Conservation (phyloP, 2,113 vertebrate species). For the Oenanthe melanoleuca region DNA sequence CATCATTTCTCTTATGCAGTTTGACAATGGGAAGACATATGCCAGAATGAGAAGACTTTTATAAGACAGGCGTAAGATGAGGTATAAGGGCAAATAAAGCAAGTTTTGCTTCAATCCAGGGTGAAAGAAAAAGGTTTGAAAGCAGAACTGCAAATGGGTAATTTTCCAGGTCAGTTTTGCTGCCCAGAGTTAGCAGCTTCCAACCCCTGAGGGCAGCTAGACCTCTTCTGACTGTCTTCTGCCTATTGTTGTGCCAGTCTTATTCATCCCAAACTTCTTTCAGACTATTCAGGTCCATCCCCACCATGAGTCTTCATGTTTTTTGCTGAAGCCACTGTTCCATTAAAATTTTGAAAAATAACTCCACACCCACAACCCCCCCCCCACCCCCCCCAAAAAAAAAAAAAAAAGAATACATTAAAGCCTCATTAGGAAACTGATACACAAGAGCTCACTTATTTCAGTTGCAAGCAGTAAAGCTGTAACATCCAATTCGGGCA, state of each 20-base stretch:
- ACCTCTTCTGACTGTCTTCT: neutral
- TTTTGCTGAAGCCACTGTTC: neutral
- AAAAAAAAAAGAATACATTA: neutral
- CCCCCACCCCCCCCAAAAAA: too few species aligned
- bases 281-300: neutral
- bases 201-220: neutral
- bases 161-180: neutral
- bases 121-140: neutral
- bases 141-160: neutral
- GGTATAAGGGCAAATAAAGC: neutral
- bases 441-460: neutral
- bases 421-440: neutral
- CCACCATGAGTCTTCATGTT: neutral
- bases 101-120: neutral
- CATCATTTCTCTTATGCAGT: neutral
- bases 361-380: accelerated
- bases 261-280: neutral
- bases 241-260: accelerated
- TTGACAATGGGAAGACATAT: neutral
- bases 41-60: too few species aligned
- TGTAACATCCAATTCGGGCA: neutral
- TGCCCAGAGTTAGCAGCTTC: neutral
- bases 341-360: neutral
- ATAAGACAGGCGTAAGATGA: neutral
- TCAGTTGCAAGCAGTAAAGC: neutral